Evolutionary conservation across 2,888 invertebrate species (phyloP), one percentile per base, ranked within the genome.

Genomic region (Andrena fulva): DNA sequence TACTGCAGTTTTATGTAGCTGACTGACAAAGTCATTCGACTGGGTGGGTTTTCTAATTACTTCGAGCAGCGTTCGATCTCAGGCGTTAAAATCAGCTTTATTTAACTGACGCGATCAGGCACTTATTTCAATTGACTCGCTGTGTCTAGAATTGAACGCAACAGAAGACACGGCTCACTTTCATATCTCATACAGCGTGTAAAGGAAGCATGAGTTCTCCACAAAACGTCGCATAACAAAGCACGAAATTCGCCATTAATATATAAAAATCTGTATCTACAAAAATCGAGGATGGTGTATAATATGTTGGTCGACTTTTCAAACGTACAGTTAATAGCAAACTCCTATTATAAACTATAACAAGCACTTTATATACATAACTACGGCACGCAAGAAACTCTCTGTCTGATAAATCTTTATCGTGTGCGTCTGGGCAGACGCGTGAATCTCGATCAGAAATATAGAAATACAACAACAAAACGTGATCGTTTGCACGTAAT

Each of bases 231-330:
- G 68, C 33, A 31, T 71, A 72, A 64, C 29, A 50, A 72, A 71
- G 63, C 70, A 52, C n/a, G n/a, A 52, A 74, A 73, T 72, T 27
- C 59, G 69, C 35, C 7, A 29, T 68, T 74, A 56, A 54, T 54
- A 80, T 76, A 80, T 78, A 80, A 82, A 86, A 86, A 72, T 24
- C 50, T n/a, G 8, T 86, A 82, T 82, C 77, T 86, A 85, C 66
- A 80, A 73, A 79, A 70, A 48, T 69, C 62, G 24, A n/a, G 56
- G 27, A 59, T 62, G 59, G 12, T 60, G 12, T 52, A 6, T 5
- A 42, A 68, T 62, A 33, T 56, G 24, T 56, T 27, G 24, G n/a
- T 56, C 63, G 75, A 63, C 50, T 63, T 73, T 56, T 1, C 24
- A 54, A 33, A 33, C 64, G 62, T 24, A 66, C 16, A 27, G 59